Evolutionary conservation across 1,140 invertebrate genomes (phyloP), one percentile per base, ranked within the genome.

Genomic region (Eupristina koningsbergeri): DNA sequence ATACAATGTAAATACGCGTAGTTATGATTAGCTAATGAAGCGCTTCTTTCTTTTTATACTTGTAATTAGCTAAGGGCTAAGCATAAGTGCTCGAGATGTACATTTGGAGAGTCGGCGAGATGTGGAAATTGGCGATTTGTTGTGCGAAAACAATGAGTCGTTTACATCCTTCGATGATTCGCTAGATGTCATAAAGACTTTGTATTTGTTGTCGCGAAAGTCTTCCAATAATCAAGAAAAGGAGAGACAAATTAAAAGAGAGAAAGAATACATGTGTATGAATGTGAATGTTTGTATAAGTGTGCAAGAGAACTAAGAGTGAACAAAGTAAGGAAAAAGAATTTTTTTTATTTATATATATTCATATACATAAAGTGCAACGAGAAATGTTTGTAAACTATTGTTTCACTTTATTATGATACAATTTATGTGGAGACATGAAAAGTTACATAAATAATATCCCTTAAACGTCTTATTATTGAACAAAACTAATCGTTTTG

Each of bases 401-500:
- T 80, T 80, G 81, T 80, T 64, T 84, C 45, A 75, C 45, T 80
- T 84, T 80, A 74, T 67, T 75, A 80, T 84, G 83, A 71, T 84
- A 84, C 83, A 84, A 84, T 76, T 75, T 80, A 74, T 39, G 75
- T 83, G 75, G 67, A 74, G 29, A 80, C 47, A 78, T 81, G 39
- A 79, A 39, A 77, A 84, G 73, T 76, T 86, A 89, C 84, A 89
- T 87, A 91, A 88, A 91, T 90, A 85, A 89, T 91, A 89, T 87
- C 75, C 86, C 89, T 86, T 89, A 67, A 84, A 64, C 85, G 83
- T 89, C 87, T 86, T 88, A 85, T 88, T 88, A 89, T 87, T 77
- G 87, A 88, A 84, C 84, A 73, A 88, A 84, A 92, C 91, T 92
- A 92, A 91, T 90, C 90, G 89, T 86, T 87, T 88, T 89, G 86